A percentile compares a stretch with the other conserved stretches of the same genome.
These are phyloP conservation scores for Agriopis aurantiaria DNA, from an alignment of 2,888 invertebrate species.

Conservation along the genomic window DNA sequence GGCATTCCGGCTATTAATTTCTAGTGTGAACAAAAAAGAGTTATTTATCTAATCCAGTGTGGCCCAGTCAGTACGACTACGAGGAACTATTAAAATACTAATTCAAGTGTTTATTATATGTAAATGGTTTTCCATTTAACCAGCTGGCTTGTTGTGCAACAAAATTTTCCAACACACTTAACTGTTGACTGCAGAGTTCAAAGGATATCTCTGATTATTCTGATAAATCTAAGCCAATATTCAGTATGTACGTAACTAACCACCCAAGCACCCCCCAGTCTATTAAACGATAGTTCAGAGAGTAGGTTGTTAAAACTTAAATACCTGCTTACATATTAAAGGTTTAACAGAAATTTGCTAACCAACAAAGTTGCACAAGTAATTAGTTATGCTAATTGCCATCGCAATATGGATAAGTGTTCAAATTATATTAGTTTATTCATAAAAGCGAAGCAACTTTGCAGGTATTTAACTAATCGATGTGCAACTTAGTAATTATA, in stretches of 20 bases:
- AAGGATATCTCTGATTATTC: slow-evolving; percentile 4
- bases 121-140: background rate
- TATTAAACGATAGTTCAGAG: background rate
- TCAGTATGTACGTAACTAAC: background rate
- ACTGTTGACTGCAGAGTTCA: background rate
- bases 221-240: background rate
- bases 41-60: too few relatives aligned
- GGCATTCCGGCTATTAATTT: too few relatives aligned
- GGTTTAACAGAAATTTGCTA: background rate
- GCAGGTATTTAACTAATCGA: slow-evolving; percentile 4
- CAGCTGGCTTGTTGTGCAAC: background rate
- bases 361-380: background rate
- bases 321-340: background rate
- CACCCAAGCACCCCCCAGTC: background rate
- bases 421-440: slow-evolving; percentile 7
- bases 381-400: background rate
- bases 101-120: too few relatives aligned
- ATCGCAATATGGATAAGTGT: slow-evolving; percentile 2
- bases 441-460: background rate
- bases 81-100: too few relatives aligned
- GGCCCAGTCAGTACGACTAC: too few relatives aligned
- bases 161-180: background rate
- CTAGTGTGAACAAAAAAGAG: too few relatives aligned
- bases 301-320: background rate
- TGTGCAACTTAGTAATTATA: background rate